Conservation (phyloP, 2,113 vertebrate genomes). For the Campylomormyrus numenius region DNA sequence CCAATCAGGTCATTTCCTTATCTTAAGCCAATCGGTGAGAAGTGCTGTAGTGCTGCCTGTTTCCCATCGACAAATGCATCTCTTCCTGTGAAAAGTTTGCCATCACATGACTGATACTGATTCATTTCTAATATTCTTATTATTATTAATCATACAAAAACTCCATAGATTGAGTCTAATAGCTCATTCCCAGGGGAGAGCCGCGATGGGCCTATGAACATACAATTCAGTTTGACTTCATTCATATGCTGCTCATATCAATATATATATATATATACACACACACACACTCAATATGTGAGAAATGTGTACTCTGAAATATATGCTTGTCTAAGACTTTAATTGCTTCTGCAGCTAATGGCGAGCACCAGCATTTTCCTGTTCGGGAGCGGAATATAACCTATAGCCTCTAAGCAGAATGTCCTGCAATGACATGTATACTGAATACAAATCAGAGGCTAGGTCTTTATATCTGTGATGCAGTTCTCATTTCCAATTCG, state of each 20-base stretch:
- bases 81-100: neutral
- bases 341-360: conserved; percentile 38
- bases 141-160: neutral
- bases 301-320: neutral
- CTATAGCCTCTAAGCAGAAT: conserved; percentile 51
- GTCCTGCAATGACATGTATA: conserved; percentile 85
- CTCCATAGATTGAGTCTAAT: neutral
- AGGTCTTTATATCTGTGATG: conserved; percentile 65
- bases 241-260: neutral
- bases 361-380: conserved; percentile 32
- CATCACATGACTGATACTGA: neutral
- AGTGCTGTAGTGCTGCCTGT: neutral
- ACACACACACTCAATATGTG: neutral
- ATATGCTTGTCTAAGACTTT: conserved; percentile 12
- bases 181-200: neutral
- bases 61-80: neutral
- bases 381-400: conserved; percentile 24
- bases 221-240: neutral
- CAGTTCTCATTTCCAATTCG: conserved; percentile 88
- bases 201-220: neutral
- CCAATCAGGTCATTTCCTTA: neutral
- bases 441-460: conserved; percentile 90
- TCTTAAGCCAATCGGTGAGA: neutral
- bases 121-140: neutral
- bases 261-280: neutral